Evolutionary conservation across 2,113 vertebrate species (phyloP).

Genomic region (Daubentonia madagascariensis): DNA sequence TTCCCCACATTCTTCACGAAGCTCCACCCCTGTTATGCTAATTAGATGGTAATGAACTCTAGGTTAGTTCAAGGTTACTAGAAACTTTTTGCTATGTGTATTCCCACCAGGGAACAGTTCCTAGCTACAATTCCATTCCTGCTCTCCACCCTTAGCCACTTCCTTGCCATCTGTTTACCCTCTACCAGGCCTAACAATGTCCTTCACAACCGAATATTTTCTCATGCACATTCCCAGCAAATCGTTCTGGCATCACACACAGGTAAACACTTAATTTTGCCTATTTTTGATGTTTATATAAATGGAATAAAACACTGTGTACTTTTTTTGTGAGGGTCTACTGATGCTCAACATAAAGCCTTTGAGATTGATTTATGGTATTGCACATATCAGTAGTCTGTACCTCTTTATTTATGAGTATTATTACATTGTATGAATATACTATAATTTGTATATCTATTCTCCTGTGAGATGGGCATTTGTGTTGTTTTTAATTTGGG

Average conservation of each 20-base stretch:
- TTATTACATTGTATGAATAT: not conserved
- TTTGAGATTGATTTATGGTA: not conserved
- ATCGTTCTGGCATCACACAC: not conserved
- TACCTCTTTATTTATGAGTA: not conserved
- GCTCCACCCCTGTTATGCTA: no score
- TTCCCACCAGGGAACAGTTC: no score
- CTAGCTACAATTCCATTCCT: no score
- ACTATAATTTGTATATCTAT: not conserved
- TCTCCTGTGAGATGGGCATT: not conserved
- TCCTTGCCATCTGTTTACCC: no score
- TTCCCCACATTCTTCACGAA: no score
- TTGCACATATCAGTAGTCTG: not conserved
- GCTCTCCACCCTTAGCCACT: no score
- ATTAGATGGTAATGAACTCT: no score
- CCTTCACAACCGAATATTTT: not conserved
- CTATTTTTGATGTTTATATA: not conserved
- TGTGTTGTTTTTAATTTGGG: not conserved
- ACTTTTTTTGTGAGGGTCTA: not conserved
- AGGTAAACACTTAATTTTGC: not conserved
- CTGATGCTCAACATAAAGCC: not conserved
- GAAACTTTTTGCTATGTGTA: no score
- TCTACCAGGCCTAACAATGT: no score
- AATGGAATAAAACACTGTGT: not conserved
- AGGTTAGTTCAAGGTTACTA: no score
- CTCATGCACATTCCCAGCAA: not conserved